Evolutionary conservation across 2,113 vertebrate species (phyloP).

Genomic region (Halichoeres trimaculatus): DNA sequence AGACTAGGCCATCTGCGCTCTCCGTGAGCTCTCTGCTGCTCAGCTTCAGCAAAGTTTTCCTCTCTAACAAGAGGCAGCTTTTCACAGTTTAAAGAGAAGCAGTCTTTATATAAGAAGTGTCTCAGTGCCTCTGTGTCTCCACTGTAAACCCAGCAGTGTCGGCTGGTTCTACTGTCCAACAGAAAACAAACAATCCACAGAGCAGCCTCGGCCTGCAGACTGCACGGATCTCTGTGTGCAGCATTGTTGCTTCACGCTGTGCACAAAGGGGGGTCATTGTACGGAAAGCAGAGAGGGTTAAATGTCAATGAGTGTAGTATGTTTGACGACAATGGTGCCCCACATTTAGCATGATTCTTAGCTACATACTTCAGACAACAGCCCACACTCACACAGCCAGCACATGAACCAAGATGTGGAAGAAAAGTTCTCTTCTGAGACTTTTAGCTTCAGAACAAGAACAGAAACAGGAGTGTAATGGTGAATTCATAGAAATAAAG

Average conservation of each 20-base stretch:
- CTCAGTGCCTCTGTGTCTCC: constrained; percentile 34
- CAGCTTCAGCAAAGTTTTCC: constrained; percentile 37
- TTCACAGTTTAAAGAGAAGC: constrained; percentile 49
- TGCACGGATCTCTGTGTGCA: constrained; percentile 31
- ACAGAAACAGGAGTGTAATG: not conserved
- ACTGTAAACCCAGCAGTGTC: constrained; percentile 8
- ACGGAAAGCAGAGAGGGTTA: not conserved
- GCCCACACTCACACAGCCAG: not conserved
- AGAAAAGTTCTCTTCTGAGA: no score
- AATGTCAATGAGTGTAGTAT: constrained; percentile 38
- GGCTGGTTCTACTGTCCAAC: constrained; percentile 19
- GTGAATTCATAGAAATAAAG: not conserved
- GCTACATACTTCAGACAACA: constrained; percentile 11
- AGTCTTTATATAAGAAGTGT: constrained; percentile 24
- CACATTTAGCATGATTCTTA: constrained; percentile 15
- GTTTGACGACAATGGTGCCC: constrained; percentile 9
- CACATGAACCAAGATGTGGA: not conserved
- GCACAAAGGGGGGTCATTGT: constrained; percentile 54
- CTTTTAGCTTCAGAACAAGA: not conserved
- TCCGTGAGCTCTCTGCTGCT: constrained; percentile 24
- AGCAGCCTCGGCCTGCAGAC: constrained; percentile 25
- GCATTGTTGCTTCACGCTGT: constrained; percentile 44
- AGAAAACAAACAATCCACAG: constrained; percentile 46
- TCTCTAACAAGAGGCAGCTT: constrained; percentile 56
- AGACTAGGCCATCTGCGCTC: constrained; percentile 46